Evolutionary conservation across 2,888 invertebrate genomes (phyloP).

Genomic region (Diploptera punctata): DNA sequence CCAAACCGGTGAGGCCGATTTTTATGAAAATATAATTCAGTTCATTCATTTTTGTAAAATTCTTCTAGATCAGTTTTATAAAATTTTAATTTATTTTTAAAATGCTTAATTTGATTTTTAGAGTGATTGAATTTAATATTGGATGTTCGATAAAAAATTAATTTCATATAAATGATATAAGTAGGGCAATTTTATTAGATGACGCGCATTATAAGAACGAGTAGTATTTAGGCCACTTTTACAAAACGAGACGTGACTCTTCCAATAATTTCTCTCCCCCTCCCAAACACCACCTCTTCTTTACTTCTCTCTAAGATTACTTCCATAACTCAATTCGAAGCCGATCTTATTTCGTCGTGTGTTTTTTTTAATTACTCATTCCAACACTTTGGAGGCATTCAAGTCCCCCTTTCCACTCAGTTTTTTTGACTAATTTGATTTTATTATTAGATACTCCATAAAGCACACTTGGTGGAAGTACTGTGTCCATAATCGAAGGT

Average conservation of each 20-base stretch:
- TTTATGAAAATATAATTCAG: no score
- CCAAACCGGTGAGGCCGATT: no score
- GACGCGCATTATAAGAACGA: neutral
- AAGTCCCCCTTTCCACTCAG: constrained; percentile 20
- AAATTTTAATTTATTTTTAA: no score
- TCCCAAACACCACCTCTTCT: constrained; percentile 29
- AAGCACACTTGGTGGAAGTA: constrained; percentile 16
- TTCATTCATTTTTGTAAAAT: no score
- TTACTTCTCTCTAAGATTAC: constrained; percentile 51
- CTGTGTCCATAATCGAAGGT: constrained; percentile 35
- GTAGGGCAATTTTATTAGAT: neutral
- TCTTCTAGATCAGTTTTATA: no score
- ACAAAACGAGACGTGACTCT: neutral
- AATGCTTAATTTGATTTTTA: no score
- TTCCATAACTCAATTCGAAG: constrained; percentile 57
- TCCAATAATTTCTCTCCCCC: constrained; percentile 23
- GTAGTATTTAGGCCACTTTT: neutral
- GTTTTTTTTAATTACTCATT: constrained; percentile 57
- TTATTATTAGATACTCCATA: constrained; percentile 37
- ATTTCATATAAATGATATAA: no score
- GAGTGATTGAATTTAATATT: no score
- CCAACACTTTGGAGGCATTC: constrained; percentile 46
- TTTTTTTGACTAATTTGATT: constrained; percentile 39
- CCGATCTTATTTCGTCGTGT: constrained; percentile 51
- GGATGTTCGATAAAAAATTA: no score